phyloP scores from a whole-genome alignment of 2,888 invertebrate species.

The Lobophora halterata region DNA sequence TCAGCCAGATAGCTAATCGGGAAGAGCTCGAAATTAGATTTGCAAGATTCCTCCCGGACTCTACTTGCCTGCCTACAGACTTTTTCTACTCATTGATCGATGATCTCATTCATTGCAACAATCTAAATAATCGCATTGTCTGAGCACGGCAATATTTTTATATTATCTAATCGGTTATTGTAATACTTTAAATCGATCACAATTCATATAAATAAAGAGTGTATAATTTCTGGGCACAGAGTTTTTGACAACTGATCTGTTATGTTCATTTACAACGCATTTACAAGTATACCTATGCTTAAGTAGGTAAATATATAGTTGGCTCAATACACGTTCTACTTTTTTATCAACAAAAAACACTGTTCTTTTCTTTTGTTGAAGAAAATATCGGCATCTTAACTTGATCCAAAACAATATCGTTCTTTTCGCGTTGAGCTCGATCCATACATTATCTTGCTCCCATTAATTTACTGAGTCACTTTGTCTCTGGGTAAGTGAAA shows the following conservation, averaged over 20 bases:
- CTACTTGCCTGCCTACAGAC: too few relatives aligned
- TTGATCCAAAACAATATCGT: slow-evolving; percentile 3
- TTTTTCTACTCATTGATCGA: too few relatives aligned
- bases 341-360: not conserved
- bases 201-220: too few relatives aligned
- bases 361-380: not conserved
- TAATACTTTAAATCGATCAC: slow-evolving; percentile 3
- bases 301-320: too few relatives aligned
- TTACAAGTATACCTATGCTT: too few relatives aligned
- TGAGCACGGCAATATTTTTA: not conserved
- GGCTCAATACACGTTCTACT: too few relatives aligned
- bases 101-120: slow-evolving; percentile 4
- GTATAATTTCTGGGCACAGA: not conserved
- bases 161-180: slow-evolving; percentile 15
- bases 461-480: slow-evolving; percentile 29
- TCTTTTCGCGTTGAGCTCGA: slow-evolving; percentile 15
- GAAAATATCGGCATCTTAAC: not conserved
- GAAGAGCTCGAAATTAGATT: too few relatives aligned
- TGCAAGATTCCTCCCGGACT: too few relatives aligned
- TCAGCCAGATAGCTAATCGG: too few relatives aligned
- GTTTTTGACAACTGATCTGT: too few relatives aligned
- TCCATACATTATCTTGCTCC: slow-evolving; percentile 22
- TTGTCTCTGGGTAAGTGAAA: slow-evolving; percentile 42
- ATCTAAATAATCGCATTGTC: not conserved
- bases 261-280: too few relatives aligned